Percentiles rank a stretch among this genome's conserved stretches.
Conservation (phyloP, 2,797 vertebrate genomes). For the Tapera naevia region DNA sequence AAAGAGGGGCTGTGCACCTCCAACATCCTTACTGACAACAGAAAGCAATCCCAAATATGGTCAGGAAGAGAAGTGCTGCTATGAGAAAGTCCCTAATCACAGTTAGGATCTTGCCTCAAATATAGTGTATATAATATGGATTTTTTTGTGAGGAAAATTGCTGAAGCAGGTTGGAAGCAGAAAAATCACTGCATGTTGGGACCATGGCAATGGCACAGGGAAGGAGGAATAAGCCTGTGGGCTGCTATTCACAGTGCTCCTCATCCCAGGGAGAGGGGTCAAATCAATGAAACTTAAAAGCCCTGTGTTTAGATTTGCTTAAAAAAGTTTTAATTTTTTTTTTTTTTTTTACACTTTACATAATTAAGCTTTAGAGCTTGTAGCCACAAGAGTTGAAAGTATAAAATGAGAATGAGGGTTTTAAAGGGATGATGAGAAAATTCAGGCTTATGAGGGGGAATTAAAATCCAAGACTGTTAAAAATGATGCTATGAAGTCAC, state of each 20-base stretch:
- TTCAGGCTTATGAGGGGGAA: background rate
- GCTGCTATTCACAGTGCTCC: background rate
- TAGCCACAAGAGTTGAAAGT: background rate
- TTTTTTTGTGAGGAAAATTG: background rate
- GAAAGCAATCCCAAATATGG: background rate
- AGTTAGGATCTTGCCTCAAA: background rate
- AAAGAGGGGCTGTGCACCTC: background rate
- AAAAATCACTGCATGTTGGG: background rate
- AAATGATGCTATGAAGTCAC: background rate
- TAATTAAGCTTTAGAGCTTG: conserved; percentile 15
- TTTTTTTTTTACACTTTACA: background rate
- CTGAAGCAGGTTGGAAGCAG: background rate
- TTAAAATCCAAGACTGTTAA: background rate
- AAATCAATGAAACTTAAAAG: background rate
- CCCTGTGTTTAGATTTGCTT: background rate
- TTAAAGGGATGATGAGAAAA: background rate
- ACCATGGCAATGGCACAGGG: rapidly evolving
- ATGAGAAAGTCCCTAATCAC: background rate
- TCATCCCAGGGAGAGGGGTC: background rate
- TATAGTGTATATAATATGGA: background rate
- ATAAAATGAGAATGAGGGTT: background rate
- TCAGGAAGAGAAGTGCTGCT: background rate
- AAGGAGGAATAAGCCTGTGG: background rate
- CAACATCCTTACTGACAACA: background rate
- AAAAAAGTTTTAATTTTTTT: background rate